Percentiles rank a stretch among this genome's conserved stretches.
phyloP scores from a whole-genome alignment of 2,113 vertebrate species.

The Prunella fulvescens region DNA sequence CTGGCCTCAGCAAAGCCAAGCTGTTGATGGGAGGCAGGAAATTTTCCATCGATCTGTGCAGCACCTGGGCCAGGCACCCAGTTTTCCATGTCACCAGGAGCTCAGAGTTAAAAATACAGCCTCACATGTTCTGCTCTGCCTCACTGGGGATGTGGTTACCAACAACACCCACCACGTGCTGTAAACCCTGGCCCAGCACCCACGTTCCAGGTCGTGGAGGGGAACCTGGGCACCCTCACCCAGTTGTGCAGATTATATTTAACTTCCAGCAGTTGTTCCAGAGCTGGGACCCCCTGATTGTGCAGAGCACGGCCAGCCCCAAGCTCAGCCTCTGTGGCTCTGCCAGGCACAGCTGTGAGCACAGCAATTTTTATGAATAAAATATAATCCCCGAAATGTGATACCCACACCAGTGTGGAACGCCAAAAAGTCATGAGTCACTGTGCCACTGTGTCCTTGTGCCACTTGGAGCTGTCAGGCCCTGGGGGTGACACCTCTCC shows the following conservation, averaged over 20 bases:
- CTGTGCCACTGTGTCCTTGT: neutral
- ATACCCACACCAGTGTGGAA: neutral
- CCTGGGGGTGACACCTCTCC: neutral
- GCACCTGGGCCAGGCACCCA: neutral
- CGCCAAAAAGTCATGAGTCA: neutral
- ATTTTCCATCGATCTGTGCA: neutral
- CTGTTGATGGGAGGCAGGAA: neutral
- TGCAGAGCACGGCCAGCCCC: neutral
- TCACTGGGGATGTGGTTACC: neutral
- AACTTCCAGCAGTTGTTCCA: neutral
- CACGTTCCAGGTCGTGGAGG: accelerated
- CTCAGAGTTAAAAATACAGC: constrained; percentile 53
- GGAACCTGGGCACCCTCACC: neutral
- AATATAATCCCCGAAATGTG: neutral
- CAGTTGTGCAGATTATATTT: neutral
- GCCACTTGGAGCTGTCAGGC: neutral
- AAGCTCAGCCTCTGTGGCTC: neutral
- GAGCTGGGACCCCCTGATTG: neutral
- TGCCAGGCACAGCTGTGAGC: neutral
- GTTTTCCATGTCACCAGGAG: constrained; percentile 23
- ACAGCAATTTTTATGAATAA: constrained; percentile 4
- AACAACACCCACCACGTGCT: constrained; percentile 7
- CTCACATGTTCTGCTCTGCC: neutral
- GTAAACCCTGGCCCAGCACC: neutral
- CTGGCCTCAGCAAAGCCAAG: neutral